Conservation (phyloP, 2,113 vertebrate species). For the Paradoxurus hermaphroditus region DNA sequence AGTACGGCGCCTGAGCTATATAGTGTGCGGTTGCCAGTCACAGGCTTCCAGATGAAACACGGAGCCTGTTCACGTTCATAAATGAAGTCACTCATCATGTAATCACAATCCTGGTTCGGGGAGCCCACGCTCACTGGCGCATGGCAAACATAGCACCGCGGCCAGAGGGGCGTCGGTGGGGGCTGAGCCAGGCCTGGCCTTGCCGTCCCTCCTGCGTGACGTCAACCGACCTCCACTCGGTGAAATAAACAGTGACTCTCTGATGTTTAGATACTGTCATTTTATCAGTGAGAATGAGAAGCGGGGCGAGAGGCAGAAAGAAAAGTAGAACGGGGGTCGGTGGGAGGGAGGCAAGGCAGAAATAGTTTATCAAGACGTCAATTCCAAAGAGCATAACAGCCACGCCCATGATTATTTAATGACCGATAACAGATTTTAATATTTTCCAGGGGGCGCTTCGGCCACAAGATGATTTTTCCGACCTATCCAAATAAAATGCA, state of each 20-base stretch:
- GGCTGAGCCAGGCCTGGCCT: background rate
- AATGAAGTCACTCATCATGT: background rate
- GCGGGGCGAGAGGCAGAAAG: no score
- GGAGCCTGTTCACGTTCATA: background rate
- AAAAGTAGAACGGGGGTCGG: no score
- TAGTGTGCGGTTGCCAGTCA: background rate
- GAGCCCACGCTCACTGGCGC: fast-evolving
- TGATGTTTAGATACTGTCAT: no score
- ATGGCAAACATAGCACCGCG: background rate
- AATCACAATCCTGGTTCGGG: background rate
- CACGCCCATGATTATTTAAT: background rate
- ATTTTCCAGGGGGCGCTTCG: background rate
- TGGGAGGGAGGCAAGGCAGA: background rate
- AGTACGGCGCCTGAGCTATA: background rate
- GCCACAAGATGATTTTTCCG: background rate
- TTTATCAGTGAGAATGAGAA: background rate
- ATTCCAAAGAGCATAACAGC: background rate
- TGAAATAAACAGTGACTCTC: background rate
- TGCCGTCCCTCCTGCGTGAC: fast-evolving
- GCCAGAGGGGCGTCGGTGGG: fast-evolving
- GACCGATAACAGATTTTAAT: background rate
- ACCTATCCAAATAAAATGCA: background rate
- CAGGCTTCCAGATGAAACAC: background rate
- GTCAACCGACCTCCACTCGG: background rate
- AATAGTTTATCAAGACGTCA: background rate